These are phyloP conservation scores for Benthosema pterotum DNA, from an alignment of 2,797 vertebrate species.

Conservation along the genomic window DNA sequence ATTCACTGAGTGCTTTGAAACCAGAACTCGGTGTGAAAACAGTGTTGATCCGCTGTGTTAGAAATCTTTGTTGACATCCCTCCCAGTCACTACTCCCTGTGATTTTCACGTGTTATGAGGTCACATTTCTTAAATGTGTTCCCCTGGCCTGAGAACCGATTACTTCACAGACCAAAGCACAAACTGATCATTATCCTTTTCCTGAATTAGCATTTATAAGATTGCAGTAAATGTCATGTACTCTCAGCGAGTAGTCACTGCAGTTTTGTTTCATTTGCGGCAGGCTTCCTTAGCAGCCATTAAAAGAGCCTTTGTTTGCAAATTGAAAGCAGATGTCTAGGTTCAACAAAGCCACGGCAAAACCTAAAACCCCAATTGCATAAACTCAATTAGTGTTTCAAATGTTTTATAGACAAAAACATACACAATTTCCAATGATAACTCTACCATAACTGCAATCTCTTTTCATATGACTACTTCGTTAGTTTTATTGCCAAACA, in stretches of 20 bases:
- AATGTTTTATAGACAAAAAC: too few species aligned
- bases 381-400: background rate
- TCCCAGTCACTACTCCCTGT: background rate
- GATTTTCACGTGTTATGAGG: background rate
- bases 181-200: conserved; percentile 42
- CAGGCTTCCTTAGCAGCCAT: conserved; percentile 27
- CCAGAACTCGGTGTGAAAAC: too few species aligned
- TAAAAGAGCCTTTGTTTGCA: conserved; percentile 44
- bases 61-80: conserved; percentile 7
- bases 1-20: too few species aligned
- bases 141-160: conserved; percentile 1
- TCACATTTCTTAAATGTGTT: background rate
- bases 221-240: conserved; percentile 26
- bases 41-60: background rate
- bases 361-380: conserved; percentile 9
- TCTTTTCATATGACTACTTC: background rate
- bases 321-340: conserved; percentile 62
- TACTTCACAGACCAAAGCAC: conserved; percentile 31
- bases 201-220: conserved; percentile 27
- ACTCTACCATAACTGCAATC: too few species aligned
- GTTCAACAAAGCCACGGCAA: conserved; percentile 23
- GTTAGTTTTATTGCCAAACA: background rate
- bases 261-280: conserved; percentile 24
- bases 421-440: too few species aligned
- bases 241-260: too few species aligned